Evolutionary conservation across 1,140 invertebrate genomes (phyloP), one percentile per base, ranked within the genome.

Genomic region (Drosophila kohkoa): DNA sequence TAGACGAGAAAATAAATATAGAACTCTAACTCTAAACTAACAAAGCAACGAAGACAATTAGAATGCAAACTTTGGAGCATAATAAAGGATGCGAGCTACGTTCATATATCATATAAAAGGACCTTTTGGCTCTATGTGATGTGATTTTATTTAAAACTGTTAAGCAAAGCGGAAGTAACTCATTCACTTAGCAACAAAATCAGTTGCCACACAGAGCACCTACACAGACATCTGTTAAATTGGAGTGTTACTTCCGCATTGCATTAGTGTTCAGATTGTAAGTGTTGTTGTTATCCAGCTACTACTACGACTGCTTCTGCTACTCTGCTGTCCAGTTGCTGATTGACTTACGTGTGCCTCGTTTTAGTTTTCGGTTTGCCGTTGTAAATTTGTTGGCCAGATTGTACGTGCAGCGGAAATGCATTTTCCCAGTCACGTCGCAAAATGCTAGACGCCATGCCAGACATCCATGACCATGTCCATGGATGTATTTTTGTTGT

Each of bases 201-300:
- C 82, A 87, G 79, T 64, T 66, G 75, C 75, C 78, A 71, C 73
- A 51, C 66, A 49, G 51, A 51, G 35, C 41, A 54, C 13, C 32
- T 7, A 60, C 10, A 28, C 16, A 60, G 58, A 10, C 43, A 55
- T 62, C 49, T 48, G 41, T 66, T 67, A 88, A 83, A 88, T 83
- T 88, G 80, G 80, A 88, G 83, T 88, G 85, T 88, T 81, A 88
- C 83, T 88, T 88, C 83, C 83, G 83, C 80, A 88, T 88, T 88
- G 77, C 83, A 88, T 88, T 88, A 88, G 79, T 41, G 83, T 75
- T 71, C 81, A 79, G 81, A 75, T 82, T 75, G 75, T 75, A 71
- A 49, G 65, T 64, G 41, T 75, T 62, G 63, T 68, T 54, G 10
- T 20, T 67, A 45, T 46, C 13, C 13, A 51, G 43, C 6, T 58